Evolutionary conservation across 2,113 vertebrate genomes (phyloP).

Genomic region (Platycercus adscitus): DNA sequence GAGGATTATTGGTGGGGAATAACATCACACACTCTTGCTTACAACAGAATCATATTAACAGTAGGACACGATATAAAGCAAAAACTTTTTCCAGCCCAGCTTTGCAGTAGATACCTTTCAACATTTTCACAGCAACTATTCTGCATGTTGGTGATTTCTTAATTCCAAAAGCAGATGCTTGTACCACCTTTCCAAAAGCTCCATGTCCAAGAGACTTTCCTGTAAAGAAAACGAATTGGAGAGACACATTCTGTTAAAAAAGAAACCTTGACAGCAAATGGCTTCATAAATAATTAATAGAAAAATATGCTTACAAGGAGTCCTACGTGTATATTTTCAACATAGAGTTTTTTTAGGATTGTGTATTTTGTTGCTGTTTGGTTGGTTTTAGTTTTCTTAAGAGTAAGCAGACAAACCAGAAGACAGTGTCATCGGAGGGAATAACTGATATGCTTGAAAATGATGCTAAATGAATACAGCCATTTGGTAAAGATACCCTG

Average conservation of each 20-base stretch:
- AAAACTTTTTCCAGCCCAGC: neutral
- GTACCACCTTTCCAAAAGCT: constrained; percentile 93
- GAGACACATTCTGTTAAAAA: neutral
- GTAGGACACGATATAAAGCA: too few relatives aligned
- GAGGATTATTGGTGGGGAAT: neutral
- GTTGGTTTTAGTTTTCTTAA: neutral
- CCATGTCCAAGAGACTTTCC: constrained; percentile 91
- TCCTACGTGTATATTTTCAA: neutral
- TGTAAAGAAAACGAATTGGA: constrained; percentile 65
- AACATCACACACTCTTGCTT: neutral
- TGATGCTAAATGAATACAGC: neutral
- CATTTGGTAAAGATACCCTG: neutral
- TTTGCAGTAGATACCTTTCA: constrained; percentile 85
- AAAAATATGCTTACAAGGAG: neutral
- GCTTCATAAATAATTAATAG: neutral
- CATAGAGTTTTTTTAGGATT: neutral
- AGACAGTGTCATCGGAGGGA: neutral
- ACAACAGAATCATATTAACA: neutral
- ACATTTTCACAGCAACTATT: constrained; percentile 96
- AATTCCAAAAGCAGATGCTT: constrained; percentile 92
- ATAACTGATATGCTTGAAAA: neutral
- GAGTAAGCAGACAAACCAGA: neutral
- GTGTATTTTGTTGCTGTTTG: neutral
- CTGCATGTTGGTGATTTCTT: constrained; percentile 82
- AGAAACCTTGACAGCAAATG: neutral